These are phyloP conservation scores for Agonopterix alstromeriana DNA, from an alignment of 2,888 invertebrate species.

Conservation along the genomic window DNA sequence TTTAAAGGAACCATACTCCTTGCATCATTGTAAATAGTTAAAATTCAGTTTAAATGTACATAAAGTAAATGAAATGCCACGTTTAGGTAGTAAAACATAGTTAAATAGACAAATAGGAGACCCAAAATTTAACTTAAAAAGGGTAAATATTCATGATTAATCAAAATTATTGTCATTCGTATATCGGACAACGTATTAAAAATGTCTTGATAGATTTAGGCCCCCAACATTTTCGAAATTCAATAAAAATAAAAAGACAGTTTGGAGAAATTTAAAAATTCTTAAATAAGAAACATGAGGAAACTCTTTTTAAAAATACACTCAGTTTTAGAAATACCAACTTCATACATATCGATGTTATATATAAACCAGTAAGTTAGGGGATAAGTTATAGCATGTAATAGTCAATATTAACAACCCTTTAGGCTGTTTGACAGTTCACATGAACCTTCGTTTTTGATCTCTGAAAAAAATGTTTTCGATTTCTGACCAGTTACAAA, in stretches of 20 bases:
- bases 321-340: constrained; percentile 67
- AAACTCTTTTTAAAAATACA: constrained; percentile 33
- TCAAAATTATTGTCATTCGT: constrained; percentile 53
- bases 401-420: constrained; percentile 62
- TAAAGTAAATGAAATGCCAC: constrained; percentile 23
- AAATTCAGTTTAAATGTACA: constrained; percentile 16
- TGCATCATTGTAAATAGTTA: constrained; percentile 68
- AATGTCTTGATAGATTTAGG: constrained; percentile 45
- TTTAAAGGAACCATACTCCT: constrained; percentile 74
- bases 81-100: constrained; percentile 9
- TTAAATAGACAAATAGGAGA: constrained; percentile 40
- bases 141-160: constrained; percentile 46
- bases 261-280: constrained; percentile 33
- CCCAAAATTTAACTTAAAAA: constrained; percentile 31
- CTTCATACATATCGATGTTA: constrained; percentile 74
- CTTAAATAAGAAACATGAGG: constrained; percentile 9
- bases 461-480: background rate
- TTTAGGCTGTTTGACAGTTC: constrained; percentile 69
- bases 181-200: constrained; percentile 39
- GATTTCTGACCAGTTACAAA: too few species aligned
- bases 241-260: constrained; percentile 15
- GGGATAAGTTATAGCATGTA: constrained; percentile 43
- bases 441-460: constrained; percentile 10
- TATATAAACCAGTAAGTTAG: constrained; percentile 57
- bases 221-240: constrained; percentile 31